Conservation (phyloP, 2,113 vertebrate genomes). For the Lanius ludovicianus region DNA sequence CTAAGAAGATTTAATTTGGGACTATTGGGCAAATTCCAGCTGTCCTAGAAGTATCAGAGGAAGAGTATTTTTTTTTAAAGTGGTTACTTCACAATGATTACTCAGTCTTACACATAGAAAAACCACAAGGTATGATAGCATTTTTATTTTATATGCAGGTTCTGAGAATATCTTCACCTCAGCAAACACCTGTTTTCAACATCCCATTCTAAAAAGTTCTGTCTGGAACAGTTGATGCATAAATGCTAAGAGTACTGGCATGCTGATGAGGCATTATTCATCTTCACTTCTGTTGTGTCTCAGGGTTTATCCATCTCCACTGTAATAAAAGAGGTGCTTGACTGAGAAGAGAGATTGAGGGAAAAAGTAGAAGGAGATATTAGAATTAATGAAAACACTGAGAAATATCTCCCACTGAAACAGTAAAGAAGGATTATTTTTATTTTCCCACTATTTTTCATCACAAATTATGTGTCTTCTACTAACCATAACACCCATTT, state of each 20-base stretch:
- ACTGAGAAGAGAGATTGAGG: neutral
- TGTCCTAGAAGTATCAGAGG: neutral
- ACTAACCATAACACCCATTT: neutral
- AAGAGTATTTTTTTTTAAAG: neutral
- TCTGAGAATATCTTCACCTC: neutral
- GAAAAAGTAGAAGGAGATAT: neutral
- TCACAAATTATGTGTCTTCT: neutral
- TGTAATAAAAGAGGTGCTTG: neutral
- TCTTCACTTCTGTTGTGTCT: neutral
- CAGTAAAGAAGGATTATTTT: neutral
- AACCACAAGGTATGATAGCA: neutral
- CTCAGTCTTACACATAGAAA: neutral
- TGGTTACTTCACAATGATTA: neutral
- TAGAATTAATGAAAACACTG: neutral
- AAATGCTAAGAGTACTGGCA: neutral
- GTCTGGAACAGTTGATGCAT: neutral
- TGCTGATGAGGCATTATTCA: neutral
- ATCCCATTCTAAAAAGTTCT: neutral
- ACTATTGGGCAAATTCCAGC: neutral
- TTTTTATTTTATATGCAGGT: neutral
- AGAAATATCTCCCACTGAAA: neutral
- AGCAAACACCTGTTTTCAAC: neutral
- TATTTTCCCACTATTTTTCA: neutral
- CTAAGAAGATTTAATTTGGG: neutral
- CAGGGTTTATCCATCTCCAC: neutral